Evolutionary conservation across 2,113 vertebrate species (phyloP).

Genomic region (Cepphus grylle): DNA sequence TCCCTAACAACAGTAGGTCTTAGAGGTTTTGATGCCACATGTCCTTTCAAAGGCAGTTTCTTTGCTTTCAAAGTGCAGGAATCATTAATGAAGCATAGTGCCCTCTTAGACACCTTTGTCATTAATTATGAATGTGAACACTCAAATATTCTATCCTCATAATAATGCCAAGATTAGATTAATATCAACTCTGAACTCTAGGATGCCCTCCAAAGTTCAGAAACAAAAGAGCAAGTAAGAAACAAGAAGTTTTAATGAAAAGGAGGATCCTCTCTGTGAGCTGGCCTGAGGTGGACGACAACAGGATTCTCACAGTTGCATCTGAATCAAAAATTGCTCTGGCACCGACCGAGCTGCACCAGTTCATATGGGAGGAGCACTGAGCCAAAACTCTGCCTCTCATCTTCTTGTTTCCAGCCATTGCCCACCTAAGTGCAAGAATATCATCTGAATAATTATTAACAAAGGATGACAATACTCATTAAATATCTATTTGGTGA

Average conservation of each 20-base stretch:
- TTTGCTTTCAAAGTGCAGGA: slow-evolving; percentile 46
- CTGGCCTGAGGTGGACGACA: not conserved
- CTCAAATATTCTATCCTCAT: slow-evolving; percentile 39
- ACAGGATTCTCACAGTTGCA: not conserved
- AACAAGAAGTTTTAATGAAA: slow-evolving; percentile 1
- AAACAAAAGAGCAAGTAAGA: not conserved
- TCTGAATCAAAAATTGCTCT: not conserved
- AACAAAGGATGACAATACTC: not conserved
- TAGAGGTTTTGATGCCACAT: not conserved
- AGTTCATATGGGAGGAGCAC: not conserved
- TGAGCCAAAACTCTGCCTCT: not conserved
- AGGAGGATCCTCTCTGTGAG: not conserved
- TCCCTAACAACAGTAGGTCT: not conserved
- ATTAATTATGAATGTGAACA: slow-evolving; percentile 62
- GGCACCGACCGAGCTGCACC: not conserved
- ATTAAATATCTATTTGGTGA: not conserved
- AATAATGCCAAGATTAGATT: slow-evolving; percentile 60
- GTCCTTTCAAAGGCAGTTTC: slow-evolving; percentile 37
- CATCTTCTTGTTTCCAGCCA: not conserved
- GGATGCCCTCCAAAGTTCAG: slow-evolving; percentile 38
- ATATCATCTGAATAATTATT: not conserved
- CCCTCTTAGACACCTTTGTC: slow-evolving; percentile 37
- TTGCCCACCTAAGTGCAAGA: not conserved
- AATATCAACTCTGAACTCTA: slow-evolving; percentile 50
- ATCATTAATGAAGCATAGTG: slow-evolving; percentile 65